Base-by-base conservation (phyloP, 1,140 invertebrate species). In the Drosophila biarmipes region DNA sequence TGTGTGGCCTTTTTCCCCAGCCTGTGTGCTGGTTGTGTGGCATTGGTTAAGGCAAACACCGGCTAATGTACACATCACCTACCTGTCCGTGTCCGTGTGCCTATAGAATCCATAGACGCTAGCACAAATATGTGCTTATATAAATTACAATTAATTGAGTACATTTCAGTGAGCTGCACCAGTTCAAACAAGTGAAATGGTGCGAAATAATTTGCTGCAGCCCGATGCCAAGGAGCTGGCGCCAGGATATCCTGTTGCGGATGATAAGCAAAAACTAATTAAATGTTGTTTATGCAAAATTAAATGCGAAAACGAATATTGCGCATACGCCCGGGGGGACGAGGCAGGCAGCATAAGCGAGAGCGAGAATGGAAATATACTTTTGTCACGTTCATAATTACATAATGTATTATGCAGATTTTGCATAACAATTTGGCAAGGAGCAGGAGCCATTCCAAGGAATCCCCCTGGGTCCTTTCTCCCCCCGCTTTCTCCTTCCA, bases 401-500 rank as follows among this genome's bases (percentile, higher is more conserved):
- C 78, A 86, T 87, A 86, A 86, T 86, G 82, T 86, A 86, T 86
- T 86, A 86, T 86, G 82, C 82, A 86, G 74, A 86, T 87, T 87
- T 86, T 78, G 68, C 82, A 81, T 87, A 86, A 81, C 81, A 81
- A 86, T 86, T 82, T 78, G 74, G 59, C 80, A 69, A 56, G 45
- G 34, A 54, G 21, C 34, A 31, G 51, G 17, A 57, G 31, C 17
- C 31, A 54, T 29, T 24, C 38, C 54, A 27, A 38, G 54, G 34
- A 73, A 34, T 38, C 17, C 45, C 42, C 15, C 10, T 11, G 27
- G 43, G 24, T 40, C 52, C 31, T 38, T 35, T 24, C n/a, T 17
- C 14, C 45, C 14, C 12, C 19, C 14, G 7, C 17, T 45, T 24
- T 45, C 14, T 34, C 45, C n/a, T n/a, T 15, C 54, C 31, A 8